Base-by-base conservation (phyloP, 1,140 invertebrate species). In the Neodiprion pinetum region DNA sequence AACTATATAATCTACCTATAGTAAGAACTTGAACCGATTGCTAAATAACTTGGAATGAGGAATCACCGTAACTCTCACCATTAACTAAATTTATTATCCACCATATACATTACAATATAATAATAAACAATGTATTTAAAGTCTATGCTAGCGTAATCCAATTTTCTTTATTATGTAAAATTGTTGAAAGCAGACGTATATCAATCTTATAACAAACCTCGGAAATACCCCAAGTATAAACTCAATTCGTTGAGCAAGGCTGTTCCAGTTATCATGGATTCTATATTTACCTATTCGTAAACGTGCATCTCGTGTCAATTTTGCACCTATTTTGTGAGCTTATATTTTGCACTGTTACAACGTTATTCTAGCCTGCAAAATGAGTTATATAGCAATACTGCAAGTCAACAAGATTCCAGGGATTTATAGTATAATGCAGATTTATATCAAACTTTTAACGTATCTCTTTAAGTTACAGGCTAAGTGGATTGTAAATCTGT, bases 391-490 rank as follows among this genome's bases (percentile, higher is more conserved):
- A 61, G 53, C 5, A 9, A 61, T 61, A 9, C 53, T 61, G 4
- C 53, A 61, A 9, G 5, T 61, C 53, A 17, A 61, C 53, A 61
- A 61, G 5, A 61, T 61, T 61, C 53, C 53, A 61, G 53, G 53
- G 53, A 14, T 5, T 14, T 61, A 61, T 61, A 61, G 53, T 14
- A 61, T 17, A 14, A 61, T 61, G 53, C 53, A 61, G 53, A 61
- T 61, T 61, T 61, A 61, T 61, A 61, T 61, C 4, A 61, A 9
- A 61, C 9, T 8, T 61, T 61, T 61, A 61, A 61, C n/a, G 53
- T 61, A 61, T 61, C 53, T 61, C 53, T 17, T 61, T 61, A 9
- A 61, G 53, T 61, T 61, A 61, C 53, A 61, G 53, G 53, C 53
- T 61, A 61, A 61, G 53, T 61, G 53, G 53, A 61, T 61, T 61